Base-by-base conservation (phyloP, 2,797 vertebrate species). In the Rhadinocentrus ornatus region DNA sequence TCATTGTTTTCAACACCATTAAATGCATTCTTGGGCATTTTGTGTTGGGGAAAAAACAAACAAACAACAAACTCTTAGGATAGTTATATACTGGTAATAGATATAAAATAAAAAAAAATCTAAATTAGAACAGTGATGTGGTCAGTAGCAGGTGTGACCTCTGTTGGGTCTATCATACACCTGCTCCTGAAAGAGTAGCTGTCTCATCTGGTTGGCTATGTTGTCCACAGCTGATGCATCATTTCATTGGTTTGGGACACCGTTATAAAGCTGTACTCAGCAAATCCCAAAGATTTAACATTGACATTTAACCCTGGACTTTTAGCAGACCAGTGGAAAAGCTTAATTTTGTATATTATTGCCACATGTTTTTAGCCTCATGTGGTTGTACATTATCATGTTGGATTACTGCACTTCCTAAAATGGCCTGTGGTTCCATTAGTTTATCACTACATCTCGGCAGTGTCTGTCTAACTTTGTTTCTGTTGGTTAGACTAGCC, bases 171-270 rank as follows among this genome's bases (percentile, higher is more conserved):
- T 20, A 8, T n/a, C 20, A 22, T n/a, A 46, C 20, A 6, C 20
- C 22, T 2, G 6, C 22, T 15, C 22, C 24, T 13, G 8, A 15
- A 26, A 15, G 50, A 15, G 13, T 22, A 27, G 46, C 24, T 22
- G 34, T 60, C 60, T 29, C 16, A 29, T 62, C 39, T 31, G 60
- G 18, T 46, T 31, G 39, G 39, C 11, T 20, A 1, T 44, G 59
- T 39, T 61, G 27, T 61, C 16, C 37, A 44, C 37, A 61, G 59
- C 37, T 61, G 59, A 39, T 59, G 58, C 37, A 41, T 37, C 13
- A 39, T 57, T 57, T 57, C 26, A 20, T 34, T 57, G 55, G 55
- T 57, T 57, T 57, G 22, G 29, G 55, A 57, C n/a, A 31, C 55
- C 2, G 31, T 32, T 34, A 31, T 32, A 34, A 57, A 57, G 20